Conservation (phyloP, 2,113 vertebrate species). For the Elephantulus edwardii region DNA sequence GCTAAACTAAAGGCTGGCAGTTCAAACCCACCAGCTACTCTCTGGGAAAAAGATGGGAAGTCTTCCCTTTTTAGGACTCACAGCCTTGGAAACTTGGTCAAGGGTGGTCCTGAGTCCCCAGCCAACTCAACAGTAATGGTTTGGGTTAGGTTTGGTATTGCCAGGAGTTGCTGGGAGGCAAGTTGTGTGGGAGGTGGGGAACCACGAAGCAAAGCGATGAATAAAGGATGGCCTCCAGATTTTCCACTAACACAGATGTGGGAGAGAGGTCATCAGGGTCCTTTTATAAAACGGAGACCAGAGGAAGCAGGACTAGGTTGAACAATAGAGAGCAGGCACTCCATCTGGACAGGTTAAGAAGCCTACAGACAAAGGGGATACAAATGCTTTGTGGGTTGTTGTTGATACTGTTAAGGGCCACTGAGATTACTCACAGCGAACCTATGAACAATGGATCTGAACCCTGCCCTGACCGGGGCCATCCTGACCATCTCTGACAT, state of each 20-base stretch:
- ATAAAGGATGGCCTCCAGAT: neutral
- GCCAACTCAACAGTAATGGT: neutral
- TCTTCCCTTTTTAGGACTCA: neutral
- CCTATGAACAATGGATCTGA: too few relatives aligned
- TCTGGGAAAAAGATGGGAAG: too few relatives aligned
- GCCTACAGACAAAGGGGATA: neutral
- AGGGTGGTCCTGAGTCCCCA: neutral
- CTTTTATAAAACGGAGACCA: neutral
- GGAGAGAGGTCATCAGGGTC: neutral
- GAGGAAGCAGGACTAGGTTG: neutral
- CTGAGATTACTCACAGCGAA: too few relatives aligned
- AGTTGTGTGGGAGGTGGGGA: too few relatives aligned
- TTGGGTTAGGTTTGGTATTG: too few relatives aligned
- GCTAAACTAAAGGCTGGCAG: neutral
- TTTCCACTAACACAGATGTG: neutral
- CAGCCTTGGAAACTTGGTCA: neutral
- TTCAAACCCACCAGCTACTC: neutral
- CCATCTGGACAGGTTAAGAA: neutral
- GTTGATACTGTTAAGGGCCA: too few relatives aligned
- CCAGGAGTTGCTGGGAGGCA: neutral
- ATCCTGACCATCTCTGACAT: too few relatives aligned
- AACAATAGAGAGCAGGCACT: slow-evolving; percentile 5
- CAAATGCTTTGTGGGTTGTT: neutral
- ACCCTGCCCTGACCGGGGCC: too few relatives aligned
- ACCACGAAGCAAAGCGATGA: neutral